Evolutionary conservation across 2,113 vertebrate species (phyloP).

Genomic region (Spheniscus mendiculus): DNA sequence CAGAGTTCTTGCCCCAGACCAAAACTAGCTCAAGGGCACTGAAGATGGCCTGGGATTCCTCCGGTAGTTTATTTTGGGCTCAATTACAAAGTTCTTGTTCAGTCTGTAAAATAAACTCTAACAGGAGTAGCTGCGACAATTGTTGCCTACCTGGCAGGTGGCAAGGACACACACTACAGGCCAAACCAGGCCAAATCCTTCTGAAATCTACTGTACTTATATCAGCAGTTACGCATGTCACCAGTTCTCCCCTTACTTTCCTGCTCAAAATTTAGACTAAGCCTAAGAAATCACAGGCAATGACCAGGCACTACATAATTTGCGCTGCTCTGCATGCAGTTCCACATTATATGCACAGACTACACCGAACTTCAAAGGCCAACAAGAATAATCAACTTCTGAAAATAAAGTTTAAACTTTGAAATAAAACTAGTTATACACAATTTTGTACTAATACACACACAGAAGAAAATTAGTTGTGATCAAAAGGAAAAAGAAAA

Average conservation of each 20-base stretch:
- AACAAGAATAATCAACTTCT: background rate
- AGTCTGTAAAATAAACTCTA: background rate
- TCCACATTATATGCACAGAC: accelerated
- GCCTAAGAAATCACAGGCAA: background rate
- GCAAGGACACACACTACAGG: background rate
- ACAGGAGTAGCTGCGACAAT: background rate
- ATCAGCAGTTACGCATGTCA: background rate
- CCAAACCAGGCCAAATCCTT: background rate
- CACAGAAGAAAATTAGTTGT: background rate
- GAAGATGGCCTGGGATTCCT: background rate
- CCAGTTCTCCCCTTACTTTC: background rate
- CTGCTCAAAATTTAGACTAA: background rate
- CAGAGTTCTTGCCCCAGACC: background rate
- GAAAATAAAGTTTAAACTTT: background rate
- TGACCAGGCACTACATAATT: accelerated
- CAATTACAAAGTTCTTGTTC: background rate
- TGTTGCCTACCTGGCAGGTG: background rate
- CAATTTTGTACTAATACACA: background rate
- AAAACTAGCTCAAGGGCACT: background rate
- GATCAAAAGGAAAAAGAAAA: background rate
- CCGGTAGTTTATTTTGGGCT: background rate
- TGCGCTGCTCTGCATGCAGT: accelerated
- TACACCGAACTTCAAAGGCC: background rate
- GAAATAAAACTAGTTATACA: background rate
- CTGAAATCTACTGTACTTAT: background rate